Base-by-base conservation (phyloP, 1,140 invertebrate genomes). In the Achatina immaculata region DNA sequence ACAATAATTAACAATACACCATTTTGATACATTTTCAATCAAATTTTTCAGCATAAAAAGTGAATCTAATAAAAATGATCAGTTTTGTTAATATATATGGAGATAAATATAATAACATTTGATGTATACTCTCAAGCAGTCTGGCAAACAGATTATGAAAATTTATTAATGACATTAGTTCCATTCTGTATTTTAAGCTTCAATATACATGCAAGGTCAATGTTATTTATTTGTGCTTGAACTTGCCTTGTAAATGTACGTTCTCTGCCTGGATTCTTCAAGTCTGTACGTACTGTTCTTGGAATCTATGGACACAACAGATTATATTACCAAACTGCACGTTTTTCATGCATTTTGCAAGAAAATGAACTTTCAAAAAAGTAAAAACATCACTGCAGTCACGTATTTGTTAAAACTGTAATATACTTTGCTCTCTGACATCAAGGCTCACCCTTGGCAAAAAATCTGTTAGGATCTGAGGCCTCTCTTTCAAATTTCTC, bases 391-490 rank as follows among this genome's bases (percentile, higher is more conserved):
- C n/a, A n/a, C n/a, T 42, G 42, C 43, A 74, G 36, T 28, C 40
- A 72, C 21, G 16, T 36, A 43, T 24, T 34, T 38, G 69, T 38
- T 72, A 34, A 7, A 19, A 74, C 28, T 36, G n/a, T 45, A 14
- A 40, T 28, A n/a, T 45, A 0, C n/a, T n/a, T n/a, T n/a, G n/a
- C n/a, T n/a, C n/a, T n/a, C n/a, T n/a, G n/a, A n/a, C n/a, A n/a
- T n/a, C n/a, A n/a, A n/a, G 16, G 42, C 45, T 34, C 40, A 87
- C 87, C 89, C 87, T 88, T 88, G 71, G 89, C 86, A 87, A 91
- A 91, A 85, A 91, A 91, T 82, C 91, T 86, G 82, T 90, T 91
- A 19, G 90, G 90, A 83, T 92, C 90, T 24, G 90, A 91, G 9
- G 90, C 91, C 28, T 85, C 79, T 73, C 90, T 83, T 85, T 92